These are phyloP conservation scores for Agraylea sexmaculata DNA, from an alignment of 1,140 invertebrate genomes.

Conservation along the genomic window DNA sequence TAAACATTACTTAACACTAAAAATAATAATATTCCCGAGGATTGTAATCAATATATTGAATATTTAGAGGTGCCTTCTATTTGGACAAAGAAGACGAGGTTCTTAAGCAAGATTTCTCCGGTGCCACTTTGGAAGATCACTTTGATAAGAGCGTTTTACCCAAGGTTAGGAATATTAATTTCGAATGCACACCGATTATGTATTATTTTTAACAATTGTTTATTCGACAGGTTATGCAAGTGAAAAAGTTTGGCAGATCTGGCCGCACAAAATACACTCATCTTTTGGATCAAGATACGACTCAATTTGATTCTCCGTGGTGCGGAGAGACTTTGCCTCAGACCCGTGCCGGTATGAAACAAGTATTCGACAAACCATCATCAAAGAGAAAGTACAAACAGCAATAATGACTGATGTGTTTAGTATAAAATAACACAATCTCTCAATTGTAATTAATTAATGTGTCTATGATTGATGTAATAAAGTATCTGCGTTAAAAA, in stretches of 20 bases:
- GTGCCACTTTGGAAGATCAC: slow-evolving; percentile 95
- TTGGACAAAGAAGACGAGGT: slow-evolving; percentile 90
- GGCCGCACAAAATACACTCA: slow-evolving; percentile 99
- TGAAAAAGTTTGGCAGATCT: slow-evolving; percentile 98
- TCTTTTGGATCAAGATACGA: slow-evolving; percentile 98
- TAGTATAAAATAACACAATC: too few species aligned
- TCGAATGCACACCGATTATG: too few species aligned
- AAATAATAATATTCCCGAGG: too few species aligned
- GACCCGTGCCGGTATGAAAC: slow-evolving; percentile 91
- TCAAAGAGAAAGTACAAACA: slow-evolving; percentile 46
- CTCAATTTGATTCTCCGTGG: slow-evolving; percentile 96
- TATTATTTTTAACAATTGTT: too few species aligned
- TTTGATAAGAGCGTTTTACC: slow-evolving; percentile 98
- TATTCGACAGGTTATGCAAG: slow-evolving; percentile 81
- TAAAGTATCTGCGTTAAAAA: too few species aligned
- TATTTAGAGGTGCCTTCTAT: slow-evolving; percentile 85
- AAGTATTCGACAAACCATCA: slow-evolving; percentile 81
- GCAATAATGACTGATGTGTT: too few species aligned
- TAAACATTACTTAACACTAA: too few species aligned
- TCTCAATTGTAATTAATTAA: too few species aligned
- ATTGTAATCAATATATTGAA: slow-evolving; percentile 10
- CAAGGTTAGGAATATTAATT: slow-evolving; percentile 43
- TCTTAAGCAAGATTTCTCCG: slow-evolving; percentile 90
- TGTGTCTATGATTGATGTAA: too few species aligned
- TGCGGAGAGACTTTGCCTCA: slow-evolving; percentile 70